Conservation (phyloP, 2,113 vertebrate species). For the Sturnira hondurensis region DNA sequence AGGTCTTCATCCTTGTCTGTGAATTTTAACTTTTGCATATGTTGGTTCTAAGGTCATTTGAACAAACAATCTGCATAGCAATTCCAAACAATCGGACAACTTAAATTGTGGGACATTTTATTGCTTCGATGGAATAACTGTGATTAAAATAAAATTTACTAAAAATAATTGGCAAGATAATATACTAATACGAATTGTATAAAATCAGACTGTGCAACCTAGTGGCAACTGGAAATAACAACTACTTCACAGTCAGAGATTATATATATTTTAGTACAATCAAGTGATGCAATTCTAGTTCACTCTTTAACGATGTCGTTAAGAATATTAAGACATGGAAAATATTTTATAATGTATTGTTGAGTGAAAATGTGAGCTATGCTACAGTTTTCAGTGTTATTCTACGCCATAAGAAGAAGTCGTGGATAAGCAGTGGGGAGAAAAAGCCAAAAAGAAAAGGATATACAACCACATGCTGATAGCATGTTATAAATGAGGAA, state of each 20-base stretch:
- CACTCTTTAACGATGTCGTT: not conserved
- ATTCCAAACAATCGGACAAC: not conserved
- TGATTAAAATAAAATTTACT: conserved; percentile 1
- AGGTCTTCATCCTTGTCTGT: not conserved
- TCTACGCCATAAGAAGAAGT: not conserved
- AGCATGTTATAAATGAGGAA: not conserved
- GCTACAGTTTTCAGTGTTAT: not conserved
- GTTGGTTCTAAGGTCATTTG: not conserved
- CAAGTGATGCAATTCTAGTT: not conserved
- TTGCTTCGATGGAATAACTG: not conserved
- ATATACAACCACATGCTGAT: not conserved
- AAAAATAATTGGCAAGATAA: not conserved
- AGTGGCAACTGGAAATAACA: not conserved
- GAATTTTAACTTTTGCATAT: not conserved
- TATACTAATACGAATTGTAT: not conserved
- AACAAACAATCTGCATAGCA: not conserved
- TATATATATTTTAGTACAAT: not conserved
- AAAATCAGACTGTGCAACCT: not conserved
- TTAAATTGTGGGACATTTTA: not conserved
- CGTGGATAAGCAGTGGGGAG: not conserved
- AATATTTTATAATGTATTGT: not conserved
- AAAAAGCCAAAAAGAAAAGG: not conserved
- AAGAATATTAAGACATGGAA: conserved; percentile 18
- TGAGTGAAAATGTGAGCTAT: not conserved
- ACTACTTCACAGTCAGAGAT: not conserved